Percentiles rank a stretch among this genome's conserved stretches.
Evolutionary conservation across 37 sponge, comb jelly and placozoan genomes (phyloP).

Genomic region (Spongia lamella): DNA sequence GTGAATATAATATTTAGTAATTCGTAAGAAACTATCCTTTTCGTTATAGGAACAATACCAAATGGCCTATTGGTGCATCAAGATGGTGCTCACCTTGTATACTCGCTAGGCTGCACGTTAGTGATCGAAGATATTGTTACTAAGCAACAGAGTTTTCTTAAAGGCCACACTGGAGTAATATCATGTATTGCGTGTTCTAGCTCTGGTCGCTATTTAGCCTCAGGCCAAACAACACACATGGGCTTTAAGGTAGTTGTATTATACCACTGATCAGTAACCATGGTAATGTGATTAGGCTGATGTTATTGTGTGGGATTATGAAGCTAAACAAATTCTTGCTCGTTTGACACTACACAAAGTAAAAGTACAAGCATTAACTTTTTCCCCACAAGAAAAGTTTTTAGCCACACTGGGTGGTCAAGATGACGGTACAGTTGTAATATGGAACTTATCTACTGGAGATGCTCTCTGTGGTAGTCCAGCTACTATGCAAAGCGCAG

Average conservation of each 20-base stretch:
- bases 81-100: slow-evolving; percentile 84
- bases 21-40: background rate
- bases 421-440: slow-evolving; percentile 90
- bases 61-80: slow-evolving; percentile 86
- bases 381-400: slow-evolving; percentile 92
- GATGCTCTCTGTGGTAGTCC: slow-evolving; percentile 94
- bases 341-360: slow-evolving; percentile 92
- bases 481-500: slow-evolving; percentile 91
- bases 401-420: slow-evolving; percentile 93
- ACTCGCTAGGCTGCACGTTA: slow-evolving; percentile 89
- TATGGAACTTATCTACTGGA: slow-evolving; percentile 87
- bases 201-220: slow-evolving; percentile 81
- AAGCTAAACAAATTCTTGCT: slow-evolving; percentile 43
- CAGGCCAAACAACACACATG: slow-evolving; percentile 97
- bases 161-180: slow-evolving; percentile 87
- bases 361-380: slow-evolving; percentile 91
- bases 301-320: slow-evolving; percentile 94
- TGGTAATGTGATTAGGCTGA: slow-evolving; percentile 74
- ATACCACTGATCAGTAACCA: background rate
- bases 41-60: slow-evolving; percentile 70
- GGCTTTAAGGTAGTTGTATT: slow-evolving; percentile 78
- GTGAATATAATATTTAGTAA: slow-evolving; percentile 28
- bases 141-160: slow-evolving; percentile 78
- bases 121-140: slow-evolving; percentile 72
- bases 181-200: slow-evolving; percentile 87